Conservation (phyloP, 2,888 invertebrate genomes). For the Coleophora deauratella region DNA sequence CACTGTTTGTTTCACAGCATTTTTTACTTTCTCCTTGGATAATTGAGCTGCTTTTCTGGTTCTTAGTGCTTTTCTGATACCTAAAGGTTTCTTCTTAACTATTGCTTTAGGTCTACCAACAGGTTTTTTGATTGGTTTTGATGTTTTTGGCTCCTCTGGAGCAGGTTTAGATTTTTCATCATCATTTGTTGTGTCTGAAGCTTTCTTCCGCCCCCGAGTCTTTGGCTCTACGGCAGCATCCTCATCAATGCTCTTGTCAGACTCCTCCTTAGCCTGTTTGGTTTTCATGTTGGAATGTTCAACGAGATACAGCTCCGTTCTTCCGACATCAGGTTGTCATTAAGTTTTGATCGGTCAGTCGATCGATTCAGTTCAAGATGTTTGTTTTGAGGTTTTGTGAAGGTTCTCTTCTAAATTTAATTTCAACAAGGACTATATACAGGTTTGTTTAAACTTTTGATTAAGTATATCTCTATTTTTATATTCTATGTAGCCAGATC, state of each 20-base stretch:
- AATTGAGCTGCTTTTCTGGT: conserved; percentile 47
- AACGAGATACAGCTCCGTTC: conserved; percentile 57
- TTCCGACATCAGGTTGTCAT: conserved; percentile 63
- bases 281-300: conserved; percentile 73
- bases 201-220: conserved; percentile 66
- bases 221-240: conserved; percentile 59
- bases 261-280: conserved; percentile 62
- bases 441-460: conserved; percentile 14
- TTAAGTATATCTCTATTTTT: too few species aligned
- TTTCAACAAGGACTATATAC: too few species aligned
- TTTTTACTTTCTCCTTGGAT: conserved; percentile 50
- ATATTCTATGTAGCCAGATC: conserved; percentile 14
- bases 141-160: conserved; percentile 61
- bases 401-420: too few species aligned
- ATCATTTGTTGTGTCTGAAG: conserved; percentile 47
- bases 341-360: conserved; percentile 30
- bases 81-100: conserved; percentile 59
- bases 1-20: conserved; percentile 43
- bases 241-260: conserved; percentile 61
- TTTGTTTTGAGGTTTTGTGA: conserved; percentile 10
- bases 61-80: conserved; percentile 60
- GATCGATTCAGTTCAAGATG: conserved; percentile 30
- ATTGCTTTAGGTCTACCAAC: conserved; percentile 52
- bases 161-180: conserved; percentile 49
- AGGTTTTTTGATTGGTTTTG: conserved; percentile 57